These are phyloP conservation scores for Holotrichia oblita DNA, from an alignment of 1,140 invertebrate genomes.

Conservation along the genomic window DNA sequence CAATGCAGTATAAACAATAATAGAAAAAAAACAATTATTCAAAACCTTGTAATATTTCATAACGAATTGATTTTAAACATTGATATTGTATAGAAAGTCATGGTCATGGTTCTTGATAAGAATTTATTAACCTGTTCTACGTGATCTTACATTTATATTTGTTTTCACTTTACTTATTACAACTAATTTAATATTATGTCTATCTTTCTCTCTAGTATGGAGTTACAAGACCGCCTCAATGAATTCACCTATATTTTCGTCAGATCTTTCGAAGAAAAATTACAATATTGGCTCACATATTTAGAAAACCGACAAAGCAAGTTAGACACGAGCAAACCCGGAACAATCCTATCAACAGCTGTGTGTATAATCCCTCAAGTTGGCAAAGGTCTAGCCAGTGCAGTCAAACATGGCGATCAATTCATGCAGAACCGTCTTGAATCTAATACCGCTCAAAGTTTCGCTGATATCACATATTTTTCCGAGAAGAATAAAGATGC, in stretches of 20 bases:
- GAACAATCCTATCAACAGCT: neutral
- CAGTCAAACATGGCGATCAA: neutral
- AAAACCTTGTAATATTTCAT: too few relatives aligned
- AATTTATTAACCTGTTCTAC: too few relatives aligned
- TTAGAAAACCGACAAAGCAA: constrained; percentile 1
- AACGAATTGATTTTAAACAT: too few relatives aligned
- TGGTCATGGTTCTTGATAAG: too few relatives aligned
- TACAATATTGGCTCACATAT: neutral
- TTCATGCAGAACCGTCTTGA: neutral
- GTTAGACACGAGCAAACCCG: neutral
- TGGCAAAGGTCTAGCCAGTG: neutral
- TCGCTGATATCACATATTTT: constrained; percentile 22
- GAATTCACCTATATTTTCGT: constrained; percentile 19
- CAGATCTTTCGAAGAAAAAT: constrained; percentile 11
- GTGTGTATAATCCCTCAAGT: neutral
- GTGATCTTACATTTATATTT: too few relatives aligned
- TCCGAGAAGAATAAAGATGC: constrained; percentile 13
- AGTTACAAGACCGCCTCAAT: neutral
- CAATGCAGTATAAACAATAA: too few relatives aligned
- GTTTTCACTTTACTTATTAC: too few relatives aligned
- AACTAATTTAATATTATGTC: too few relatives aligned
- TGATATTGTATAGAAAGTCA: too few relatives aligned
- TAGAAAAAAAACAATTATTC: too few relatives aligned
- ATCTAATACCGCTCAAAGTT: neutral
- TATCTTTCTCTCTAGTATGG: neutral